These are phyloP conservation scores for Chrysolina oricalcia DNA, from an alignment of 2,888 invertebrate species.

Conservation along the genomic window DNA sequence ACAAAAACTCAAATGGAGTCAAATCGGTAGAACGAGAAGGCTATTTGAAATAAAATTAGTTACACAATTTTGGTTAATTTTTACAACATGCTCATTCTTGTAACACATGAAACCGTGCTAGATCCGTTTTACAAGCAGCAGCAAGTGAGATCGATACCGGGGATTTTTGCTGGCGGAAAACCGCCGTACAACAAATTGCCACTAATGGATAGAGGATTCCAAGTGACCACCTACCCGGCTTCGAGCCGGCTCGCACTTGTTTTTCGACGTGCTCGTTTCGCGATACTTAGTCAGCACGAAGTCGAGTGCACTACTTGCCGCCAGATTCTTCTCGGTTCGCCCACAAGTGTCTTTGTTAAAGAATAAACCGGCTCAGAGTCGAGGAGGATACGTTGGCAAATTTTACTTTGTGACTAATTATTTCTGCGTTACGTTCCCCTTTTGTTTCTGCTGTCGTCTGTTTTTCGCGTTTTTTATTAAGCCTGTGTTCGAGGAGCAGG, in stretches of 20 bases:
- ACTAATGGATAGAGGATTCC: slow-evolving; percentile 27
- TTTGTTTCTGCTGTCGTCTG: slow-evolving; percentile 38
- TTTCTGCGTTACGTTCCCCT: slow-evolving; percentile 42
- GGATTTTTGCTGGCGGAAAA: slow-evolving; percentile 31
- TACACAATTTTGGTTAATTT: no score
- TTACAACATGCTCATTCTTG: not conserved
- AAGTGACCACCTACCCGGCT: slow-evolving; percentile 23
- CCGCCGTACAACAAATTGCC: slow-evolving; percentile 33
- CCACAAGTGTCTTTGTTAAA: slow-evolving; percentile 59
- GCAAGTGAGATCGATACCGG: slow-evolving; percentile 29
- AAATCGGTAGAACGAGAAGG: no score
- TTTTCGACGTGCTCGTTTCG: slow-evolving; percentile 56
- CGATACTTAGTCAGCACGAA: slow-evolving; percentile 60
- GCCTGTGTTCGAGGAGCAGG: not conserved
- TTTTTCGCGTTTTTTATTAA: slow-evolving; percentile 30
- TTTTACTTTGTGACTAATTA: slow-evolving; percentile 52
- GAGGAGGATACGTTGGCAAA: slow-evolving; percentile 54
- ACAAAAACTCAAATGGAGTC: no score
- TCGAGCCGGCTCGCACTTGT: slow-evolving; percentile 46
- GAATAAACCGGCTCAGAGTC: slow-evolving; percentile 47
- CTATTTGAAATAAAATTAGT: no score
- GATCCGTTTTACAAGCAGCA: slow-evolving; percentile 16
- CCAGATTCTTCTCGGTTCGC: slow-evolving; percentile 53
- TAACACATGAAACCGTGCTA: not conserved
- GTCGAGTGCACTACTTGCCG: slow-evolving; percentile 54